Percentiles rank a stretch among this genome's conserved stretches.
Evolutionary conservation across 1,140 invertebrate genomes (phyloP).

Genomic region (Orchesella cincta): DNA sequence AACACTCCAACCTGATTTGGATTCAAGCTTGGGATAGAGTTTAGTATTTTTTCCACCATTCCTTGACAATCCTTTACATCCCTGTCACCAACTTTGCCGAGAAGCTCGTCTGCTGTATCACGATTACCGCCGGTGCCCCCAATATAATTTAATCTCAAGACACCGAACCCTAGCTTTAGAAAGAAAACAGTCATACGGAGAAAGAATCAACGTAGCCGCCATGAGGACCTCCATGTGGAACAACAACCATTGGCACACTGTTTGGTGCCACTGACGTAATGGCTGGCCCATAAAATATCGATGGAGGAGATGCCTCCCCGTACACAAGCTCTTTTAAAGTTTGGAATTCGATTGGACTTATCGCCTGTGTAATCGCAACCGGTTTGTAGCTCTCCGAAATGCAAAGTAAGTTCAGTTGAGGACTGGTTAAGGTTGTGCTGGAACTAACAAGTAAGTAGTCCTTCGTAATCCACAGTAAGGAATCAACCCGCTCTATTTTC

Average conservation of each 20-base stretch:
- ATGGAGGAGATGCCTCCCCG: constrained; percentile 49
- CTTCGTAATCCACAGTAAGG: constrained; percentile 34
- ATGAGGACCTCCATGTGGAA: constrained; percentile 73
- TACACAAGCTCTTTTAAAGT: constrained; percentile 51
- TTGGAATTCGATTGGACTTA: neutral
- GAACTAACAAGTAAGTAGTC: constrained; percentile 34
- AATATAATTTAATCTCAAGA: constrained; percentile 80
- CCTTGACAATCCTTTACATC: constrained; percentile 82
- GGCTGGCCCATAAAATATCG: constrained; percentile 64
- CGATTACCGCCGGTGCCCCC: constrained; percentile 83
- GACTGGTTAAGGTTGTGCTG: constrained; percentile 27
- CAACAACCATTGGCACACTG: constrained; percentile 64
- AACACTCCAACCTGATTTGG: constrained; percentile 61
- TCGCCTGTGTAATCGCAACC: neutral
- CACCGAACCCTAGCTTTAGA: constrained; percentile 66
- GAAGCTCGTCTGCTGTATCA: constrained; percentile 69
- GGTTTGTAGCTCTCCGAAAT: neutral
- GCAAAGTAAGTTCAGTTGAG: constrained; percentile 29
- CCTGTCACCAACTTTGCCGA: constrained; percentile 71
- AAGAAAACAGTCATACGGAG: constrained; percentile 62
- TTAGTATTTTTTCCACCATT: constrained; percentile 62
- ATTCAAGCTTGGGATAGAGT: constrained; percentile 62
- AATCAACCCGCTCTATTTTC: constrained; percentile 8
- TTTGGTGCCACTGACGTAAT: constrained; percentile 53
- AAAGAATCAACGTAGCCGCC: constrained; percentile 64